These are phyloP conservation scores for Sipha flava DNA, from an alignment of 1,140 invertebrate genomes.

Conservation along the genomic window DNA sequence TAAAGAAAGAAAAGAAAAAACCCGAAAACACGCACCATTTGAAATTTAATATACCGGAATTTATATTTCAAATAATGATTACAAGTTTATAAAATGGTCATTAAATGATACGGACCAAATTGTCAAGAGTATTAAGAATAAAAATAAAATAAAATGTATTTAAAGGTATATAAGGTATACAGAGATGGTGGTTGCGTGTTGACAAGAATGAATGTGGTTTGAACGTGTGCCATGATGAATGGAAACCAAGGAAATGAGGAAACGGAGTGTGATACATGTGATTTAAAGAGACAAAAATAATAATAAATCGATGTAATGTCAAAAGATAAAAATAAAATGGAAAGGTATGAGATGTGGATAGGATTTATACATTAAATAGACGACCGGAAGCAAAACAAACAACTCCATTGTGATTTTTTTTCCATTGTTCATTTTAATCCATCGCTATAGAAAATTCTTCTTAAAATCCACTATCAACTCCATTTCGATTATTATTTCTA, in stretches of 20 bases:
- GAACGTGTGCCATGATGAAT: background rate
- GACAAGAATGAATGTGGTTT: background rate
- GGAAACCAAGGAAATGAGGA: background rate
- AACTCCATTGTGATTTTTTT: background rate
- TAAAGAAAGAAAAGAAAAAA: too few species aligned
- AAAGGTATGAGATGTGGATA: background rate
- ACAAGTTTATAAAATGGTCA: too few species aligned
- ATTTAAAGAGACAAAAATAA: conserved; percentile 6
- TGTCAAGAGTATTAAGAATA: too few species aligned
- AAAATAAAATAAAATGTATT: too few species aligned
- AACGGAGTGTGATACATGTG: background rate
- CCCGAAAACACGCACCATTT: too few species aligned
- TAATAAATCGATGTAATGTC: background rate
- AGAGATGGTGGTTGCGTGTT: background rate
- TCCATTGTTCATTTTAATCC: background rate
- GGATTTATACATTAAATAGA: background rate
- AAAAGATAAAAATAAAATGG: background rate
- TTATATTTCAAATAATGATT: too few species aligned
- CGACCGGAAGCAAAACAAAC: background rate
- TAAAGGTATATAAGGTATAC: too few species aligned
- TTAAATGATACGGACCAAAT: too few species aligned
- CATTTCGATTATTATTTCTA: background rate
- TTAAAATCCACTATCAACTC: background rate
- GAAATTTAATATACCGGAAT: too few species aligned
- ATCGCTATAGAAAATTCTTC: background rate